These are phyloP conservation scores for Ophion costatus DNA, from an alignment of 2,888 invertebrate genomes.

Conservation along the genomic window DNA sequence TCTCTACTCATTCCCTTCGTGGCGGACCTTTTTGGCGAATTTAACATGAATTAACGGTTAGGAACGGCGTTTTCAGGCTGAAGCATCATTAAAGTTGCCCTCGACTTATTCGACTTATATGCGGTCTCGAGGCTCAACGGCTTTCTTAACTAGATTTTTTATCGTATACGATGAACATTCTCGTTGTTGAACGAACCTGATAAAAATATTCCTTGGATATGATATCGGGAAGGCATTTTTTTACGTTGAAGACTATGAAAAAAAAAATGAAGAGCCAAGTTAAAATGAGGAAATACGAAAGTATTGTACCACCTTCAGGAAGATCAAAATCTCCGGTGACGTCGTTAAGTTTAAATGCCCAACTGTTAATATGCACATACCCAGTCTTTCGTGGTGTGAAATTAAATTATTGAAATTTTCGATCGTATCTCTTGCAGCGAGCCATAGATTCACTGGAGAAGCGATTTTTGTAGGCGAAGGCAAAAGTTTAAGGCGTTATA, in stretches of 20 bases:
- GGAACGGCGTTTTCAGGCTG: slow-evolving; percentile 3
- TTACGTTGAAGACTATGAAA: not conserved
- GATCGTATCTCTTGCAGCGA: slow-evolving; percentile 34
- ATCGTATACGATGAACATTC: not conserved
- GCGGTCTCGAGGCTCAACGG: not conserved
- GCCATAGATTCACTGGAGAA: slow-evolving; percentile 2
- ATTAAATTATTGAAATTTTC: slow-evolving; percentile 51
- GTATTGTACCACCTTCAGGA: not conserved
- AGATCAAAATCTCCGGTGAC: slow-evolving; percentile 13
- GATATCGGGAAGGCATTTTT: not conserved
- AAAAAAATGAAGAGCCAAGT: not conserved
- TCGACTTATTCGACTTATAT: slow-evolving; percentile 19
- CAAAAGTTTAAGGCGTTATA: slow-evolving; percentile 34
- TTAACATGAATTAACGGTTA: slow-evolving; percentile 45
- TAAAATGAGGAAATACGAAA: not conserved
- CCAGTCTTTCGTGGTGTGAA: slow-evolving; percentile 2
- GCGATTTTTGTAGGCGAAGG: slow-evolving; percentile 13
- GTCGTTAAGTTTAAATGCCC: not conserved
- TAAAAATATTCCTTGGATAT: not conserved
- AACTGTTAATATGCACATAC: slow-evolving; percentile 16
- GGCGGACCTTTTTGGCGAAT: not conserved
- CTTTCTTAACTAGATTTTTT: not conserved
- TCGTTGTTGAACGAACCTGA: not conserved
- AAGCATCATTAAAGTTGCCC: slow-evolving; percentile 15
- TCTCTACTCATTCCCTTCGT: not conserved